phyloP scores from a whole-genome alignment of 2,113 vertebrate species.

The Oenanthe oenanthe region DNA sequence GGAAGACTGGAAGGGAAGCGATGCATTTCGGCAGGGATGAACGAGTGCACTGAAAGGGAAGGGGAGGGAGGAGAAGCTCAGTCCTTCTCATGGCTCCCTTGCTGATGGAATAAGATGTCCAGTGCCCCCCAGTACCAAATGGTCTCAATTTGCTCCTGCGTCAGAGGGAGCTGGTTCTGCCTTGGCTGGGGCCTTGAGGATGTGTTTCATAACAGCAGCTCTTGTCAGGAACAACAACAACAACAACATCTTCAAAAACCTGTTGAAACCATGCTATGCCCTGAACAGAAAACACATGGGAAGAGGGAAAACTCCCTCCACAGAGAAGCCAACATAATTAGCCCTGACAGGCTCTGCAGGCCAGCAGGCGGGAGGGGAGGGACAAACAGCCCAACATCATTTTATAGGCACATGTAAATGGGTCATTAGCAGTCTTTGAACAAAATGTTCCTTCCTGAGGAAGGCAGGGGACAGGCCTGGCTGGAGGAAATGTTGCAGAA shows the following conservation, averaged over 20 bases:
- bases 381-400: background rate
- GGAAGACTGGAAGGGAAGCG: background rate
- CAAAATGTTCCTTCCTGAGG: conserved; percentile 40
- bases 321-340: background rate
- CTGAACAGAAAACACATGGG: conserved; percentile 48
- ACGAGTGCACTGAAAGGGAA: background rate
- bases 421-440: conserved; percentile 1
- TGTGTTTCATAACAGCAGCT: conserved; percentile 26
- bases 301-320: background rate
- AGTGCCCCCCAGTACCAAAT: conserved; percentile 13
- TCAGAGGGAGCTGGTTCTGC: conserved; percentile 9
- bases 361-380: background rate
- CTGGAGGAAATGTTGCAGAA: background rate
- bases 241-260: conserved; percentile 26
- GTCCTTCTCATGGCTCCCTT: background rate
- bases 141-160: conserved; percentile 52
- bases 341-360: background rate
- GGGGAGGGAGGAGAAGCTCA: background rate
- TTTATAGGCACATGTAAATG: background rate
- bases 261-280: conserved; percentile 18
- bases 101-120: conserved; percentile 11
- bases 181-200: background rate
- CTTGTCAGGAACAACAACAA: conserved; percentile 17
- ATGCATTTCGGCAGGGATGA: background rate
- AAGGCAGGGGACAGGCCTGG: background rate